phyloP scores from a whole-genome alignment of 1,140 invertebrate species.

The Wiebesia pumilae region DNA sequence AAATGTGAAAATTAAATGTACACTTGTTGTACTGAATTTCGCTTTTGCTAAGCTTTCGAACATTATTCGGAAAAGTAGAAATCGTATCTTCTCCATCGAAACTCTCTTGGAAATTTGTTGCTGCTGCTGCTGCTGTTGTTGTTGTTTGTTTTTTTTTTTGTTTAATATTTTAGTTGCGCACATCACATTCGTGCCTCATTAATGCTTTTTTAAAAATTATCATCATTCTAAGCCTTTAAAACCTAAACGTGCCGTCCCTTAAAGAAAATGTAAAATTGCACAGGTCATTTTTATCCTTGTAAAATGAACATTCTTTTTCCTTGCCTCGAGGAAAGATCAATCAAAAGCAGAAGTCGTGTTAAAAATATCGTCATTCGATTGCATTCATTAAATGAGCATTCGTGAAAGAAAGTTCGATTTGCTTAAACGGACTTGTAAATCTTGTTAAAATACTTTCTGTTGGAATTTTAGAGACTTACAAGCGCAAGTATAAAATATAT shows the following conservation, averaged over 20 bases:
- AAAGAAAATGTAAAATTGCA: neutral
- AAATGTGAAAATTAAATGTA: constrained; percentile 45
- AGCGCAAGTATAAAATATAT: no score
- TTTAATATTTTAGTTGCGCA: neutral
- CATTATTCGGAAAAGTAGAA: constrained; percentile 26
- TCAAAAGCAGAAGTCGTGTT: neutral
- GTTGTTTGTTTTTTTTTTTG: neutral
- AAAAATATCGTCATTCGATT: no score
- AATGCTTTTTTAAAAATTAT: neutral
- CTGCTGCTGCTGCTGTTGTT: no score
- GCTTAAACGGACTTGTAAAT: no score
- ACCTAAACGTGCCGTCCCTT: neutral
- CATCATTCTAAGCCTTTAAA: neutral
- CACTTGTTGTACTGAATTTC: constrained; percentile 27
- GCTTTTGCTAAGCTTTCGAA: constrained; percentile 22
- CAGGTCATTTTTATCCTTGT: neutral
- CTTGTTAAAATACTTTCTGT: no score
- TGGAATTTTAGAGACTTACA: no score
- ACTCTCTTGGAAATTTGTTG: constrained; percentile 5
- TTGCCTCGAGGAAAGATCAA: neutral
- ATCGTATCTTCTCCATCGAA: neutral
- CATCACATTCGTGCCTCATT: neutral
- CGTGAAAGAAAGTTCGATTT: no score
- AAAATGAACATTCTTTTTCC: neutral
- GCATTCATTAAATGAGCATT: no score